A percentile compares a stretch with the other conserved stretches of the same genome.
These are phyloP conservation scores for Deilephila porcellus DNA, from an alignment of 2,888 invertebrate species.

Conservation along the genomic window DNA sequence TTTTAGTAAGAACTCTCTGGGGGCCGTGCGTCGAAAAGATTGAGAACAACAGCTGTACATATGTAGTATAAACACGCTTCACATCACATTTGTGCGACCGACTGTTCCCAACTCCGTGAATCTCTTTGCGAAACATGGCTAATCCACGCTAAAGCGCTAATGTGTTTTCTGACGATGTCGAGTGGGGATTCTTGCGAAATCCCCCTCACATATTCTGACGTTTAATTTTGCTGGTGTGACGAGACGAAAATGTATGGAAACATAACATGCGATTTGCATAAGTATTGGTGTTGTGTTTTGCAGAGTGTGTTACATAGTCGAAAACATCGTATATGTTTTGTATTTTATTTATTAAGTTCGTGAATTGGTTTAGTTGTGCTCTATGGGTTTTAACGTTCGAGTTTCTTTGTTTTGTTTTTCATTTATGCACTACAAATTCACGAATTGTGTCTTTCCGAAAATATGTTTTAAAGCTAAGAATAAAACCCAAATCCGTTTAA, in stretches of 20 bases:
- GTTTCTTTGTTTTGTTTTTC: no score
- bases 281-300: conserved; percentile 34
- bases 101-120: conserved; percentile 17
- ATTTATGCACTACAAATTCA: no score
- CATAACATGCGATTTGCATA: conserved; percentile 38
- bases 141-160: conserved; percentile 27
- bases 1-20: no score
- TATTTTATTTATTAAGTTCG: no score
- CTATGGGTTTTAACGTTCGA: background rate
- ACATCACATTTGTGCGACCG: conserved; percentile 8
- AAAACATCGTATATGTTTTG: background rate
- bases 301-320: background rate
- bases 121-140: conserved; percentile 18
- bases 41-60: no score
- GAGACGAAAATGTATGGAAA: conserved; percentile 34
- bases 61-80: background rate
- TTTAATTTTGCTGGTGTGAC: conserved; percentile 37
- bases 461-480: no score
- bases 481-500: no score
- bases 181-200: conserved; percentile 16
- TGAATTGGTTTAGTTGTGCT: background rate
- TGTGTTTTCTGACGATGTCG: conserved; percentile 22
- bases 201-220: conserved; percentile 35
- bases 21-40: no score
- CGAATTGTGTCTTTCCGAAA: no score